These are phyloP conservation scores for Cyclopterus lumpus DNA, from an alignment of 2,797 vertebrate species.

Conservation along the genomic window DNA sequence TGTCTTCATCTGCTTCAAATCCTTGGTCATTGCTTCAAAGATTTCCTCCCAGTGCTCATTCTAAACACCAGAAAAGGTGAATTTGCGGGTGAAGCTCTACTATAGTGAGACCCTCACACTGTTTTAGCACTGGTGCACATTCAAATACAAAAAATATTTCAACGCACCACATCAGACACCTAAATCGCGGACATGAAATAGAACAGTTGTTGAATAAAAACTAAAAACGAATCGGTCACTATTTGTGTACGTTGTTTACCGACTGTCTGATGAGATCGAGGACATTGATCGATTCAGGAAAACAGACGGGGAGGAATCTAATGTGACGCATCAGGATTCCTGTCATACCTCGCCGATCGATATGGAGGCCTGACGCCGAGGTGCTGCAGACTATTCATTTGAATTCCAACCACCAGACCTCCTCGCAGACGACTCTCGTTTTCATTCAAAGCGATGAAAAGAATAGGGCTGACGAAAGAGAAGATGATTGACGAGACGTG, in stretches of 20 bases:
- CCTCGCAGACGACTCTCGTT: slow-evolving; percentile 55
- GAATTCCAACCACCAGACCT: slow-evolving; percentile 40
- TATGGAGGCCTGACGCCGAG: background rate
- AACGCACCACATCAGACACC: background rate
- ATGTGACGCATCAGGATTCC: slow-evolving; percentile 38
- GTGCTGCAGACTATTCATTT: slow-evolving; percentile 32
- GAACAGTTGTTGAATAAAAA: background rate
- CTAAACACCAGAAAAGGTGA: background rate
- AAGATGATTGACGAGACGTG: slow-evolving; percentile 45
- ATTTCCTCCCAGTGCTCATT: background rate
- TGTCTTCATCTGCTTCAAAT: background rate
- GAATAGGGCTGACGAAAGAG: slow-evolving; percentile 48
- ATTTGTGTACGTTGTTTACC: background rate
- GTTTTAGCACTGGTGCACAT: too few species aligned
- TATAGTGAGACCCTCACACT: background rate
- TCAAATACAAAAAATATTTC: background rate
- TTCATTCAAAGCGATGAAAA: slow-evolving; percentile 57
- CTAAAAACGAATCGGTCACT: background rate
- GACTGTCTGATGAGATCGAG: background rate
- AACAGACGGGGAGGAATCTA: slow-evolving; percentile 3
- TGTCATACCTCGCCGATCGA: slow-evolving; percentile 11
- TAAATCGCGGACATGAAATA: background rate
- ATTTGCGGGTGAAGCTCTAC: background rate
- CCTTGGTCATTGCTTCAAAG: background rate
- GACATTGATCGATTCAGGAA: background rate